Conservation (phyloP, 2,888 invertebrate genomes). For the Coleophora deauratella region DNA sequence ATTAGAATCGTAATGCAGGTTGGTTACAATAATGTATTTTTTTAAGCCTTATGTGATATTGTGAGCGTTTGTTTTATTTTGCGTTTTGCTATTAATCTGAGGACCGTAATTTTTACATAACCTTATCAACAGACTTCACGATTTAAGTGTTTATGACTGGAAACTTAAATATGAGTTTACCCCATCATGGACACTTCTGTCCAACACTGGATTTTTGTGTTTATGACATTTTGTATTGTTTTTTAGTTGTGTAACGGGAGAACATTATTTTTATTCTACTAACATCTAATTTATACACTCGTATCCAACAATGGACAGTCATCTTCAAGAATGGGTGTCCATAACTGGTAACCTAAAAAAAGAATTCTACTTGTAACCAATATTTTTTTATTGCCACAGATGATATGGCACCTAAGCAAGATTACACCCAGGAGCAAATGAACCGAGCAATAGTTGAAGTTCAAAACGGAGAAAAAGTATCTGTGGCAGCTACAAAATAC, state of each 20-base stretch:
- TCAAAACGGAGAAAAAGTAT: slow-evolving; percentile 8
- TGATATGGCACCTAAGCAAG: slow-evolving; percentile 16
- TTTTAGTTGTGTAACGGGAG: no score
- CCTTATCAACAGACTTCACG: neutral
- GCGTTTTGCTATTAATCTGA: no score
- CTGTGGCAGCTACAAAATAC: slow-evolving; percentile 11
- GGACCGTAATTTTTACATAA: neutral
- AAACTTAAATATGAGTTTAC: slow-evolving; percentile 3
- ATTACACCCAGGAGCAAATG: slow-evolving; percentile 15
- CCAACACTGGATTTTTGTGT: slow-evolving; percentile 6
- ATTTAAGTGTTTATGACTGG: neutral
- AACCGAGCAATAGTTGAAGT: slow-evolving; percentile 15
- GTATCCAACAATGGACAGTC: no score
- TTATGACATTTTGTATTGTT: neutral
- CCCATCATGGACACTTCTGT: slow-evolving; percentile 8
- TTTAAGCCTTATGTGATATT: neutral
- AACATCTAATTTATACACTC: no score
- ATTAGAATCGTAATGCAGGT: neutral
- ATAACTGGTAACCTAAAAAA: no score
- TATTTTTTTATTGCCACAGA: slow-evolving; percentile 5
- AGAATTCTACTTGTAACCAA: neutral
- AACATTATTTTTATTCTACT: no score
- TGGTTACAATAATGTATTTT: neutral
- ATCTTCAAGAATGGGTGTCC: no score
- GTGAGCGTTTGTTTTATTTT: no score